phyloP scores from a whole-genome alignment of 35 echinoderm and acorn worm species.

The Anneissia japonica region DNA sequence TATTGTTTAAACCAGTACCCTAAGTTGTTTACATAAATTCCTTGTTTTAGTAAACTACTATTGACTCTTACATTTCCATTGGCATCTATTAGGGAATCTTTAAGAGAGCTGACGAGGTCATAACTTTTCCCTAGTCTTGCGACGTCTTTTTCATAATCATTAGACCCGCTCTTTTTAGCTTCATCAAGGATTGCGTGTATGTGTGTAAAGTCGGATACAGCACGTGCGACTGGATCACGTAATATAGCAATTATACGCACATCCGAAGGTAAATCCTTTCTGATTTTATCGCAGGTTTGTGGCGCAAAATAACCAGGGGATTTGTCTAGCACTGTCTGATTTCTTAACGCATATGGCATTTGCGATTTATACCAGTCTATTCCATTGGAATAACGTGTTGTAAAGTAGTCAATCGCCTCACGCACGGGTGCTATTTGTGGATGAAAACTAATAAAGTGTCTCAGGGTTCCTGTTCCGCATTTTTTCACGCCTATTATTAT shows the following conservation, averaged over 20 bases:
- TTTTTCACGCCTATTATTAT: constrained; percentile 84
- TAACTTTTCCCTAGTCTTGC: constrained; percentile 7
- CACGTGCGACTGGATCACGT: constrained; percentile 64
- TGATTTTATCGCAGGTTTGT: not conserved
- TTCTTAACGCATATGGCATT: constrained; percentile 14
- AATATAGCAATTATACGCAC: constrained; percentile 73
- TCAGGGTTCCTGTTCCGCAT: constrained; percentile 67
- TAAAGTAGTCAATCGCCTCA: constrained; percentile 22
- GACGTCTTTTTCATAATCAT: not conserved
- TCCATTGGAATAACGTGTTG: not conserved
- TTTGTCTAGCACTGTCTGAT: constrained; percentile 34
- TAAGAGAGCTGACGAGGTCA: constrained; percentile 45
- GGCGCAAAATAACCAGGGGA: constrained; percentile 20
- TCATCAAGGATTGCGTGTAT: not conserved
- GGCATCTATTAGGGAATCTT: constrained; percentile 59
- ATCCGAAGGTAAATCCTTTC: constrained; percentile 39
- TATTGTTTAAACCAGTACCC: constrained; percentile 49
- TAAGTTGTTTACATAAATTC: constrained; percentile 62
- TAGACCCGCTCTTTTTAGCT: not conserved
- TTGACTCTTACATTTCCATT: constrained; percentile 35
- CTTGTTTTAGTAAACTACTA: constrained; percentile 54
- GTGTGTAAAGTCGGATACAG: constrained; percentile 73
- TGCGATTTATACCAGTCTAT: constrained; percentile 25
- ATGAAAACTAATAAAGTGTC: constrained; percentile 66
- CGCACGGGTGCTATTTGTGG: constrained; percentile 21